These are phyloP conservation scores for Seriola rivoliana DNA, from an alignment of 2,113 vertebrate genomes.

Conservation along the genomic window DNA sequence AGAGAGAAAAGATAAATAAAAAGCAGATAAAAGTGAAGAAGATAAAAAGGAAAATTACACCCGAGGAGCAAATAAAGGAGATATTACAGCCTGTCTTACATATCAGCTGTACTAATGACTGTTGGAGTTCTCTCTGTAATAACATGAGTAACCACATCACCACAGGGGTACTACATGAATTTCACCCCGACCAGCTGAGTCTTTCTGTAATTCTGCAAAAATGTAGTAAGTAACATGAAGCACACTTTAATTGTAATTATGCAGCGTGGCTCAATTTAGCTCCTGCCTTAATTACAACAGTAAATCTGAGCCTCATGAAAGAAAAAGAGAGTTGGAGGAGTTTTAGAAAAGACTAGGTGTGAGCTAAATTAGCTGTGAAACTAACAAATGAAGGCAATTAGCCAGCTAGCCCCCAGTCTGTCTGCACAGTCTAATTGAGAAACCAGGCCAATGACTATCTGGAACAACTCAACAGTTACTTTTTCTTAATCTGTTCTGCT, in stretches of 20 bases:
- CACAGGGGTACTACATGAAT: constrained; percentile 60
- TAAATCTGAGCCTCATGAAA: constrained; percentile 41
- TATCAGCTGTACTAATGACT: constrained; percentile 72
- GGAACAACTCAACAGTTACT: constrained; percentile 63
- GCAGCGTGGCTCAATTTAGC: constrained; percentile 64
- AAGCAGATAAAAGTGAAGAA: constrained; percentile 60
- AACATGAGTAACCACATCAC: constrained; percentile 68
- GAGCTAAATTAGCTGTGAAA: constrained; percentile 82
- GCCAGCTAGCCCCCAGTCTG: constrained; percentile 66
- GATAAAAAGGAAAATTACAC: constrained; percentile 60
- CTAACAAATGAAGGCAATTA: constrained; percentile 85
- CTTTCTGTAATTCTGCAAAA: constrained; percentile 57
- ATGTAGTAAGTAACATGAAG: constrained; percentile 45
- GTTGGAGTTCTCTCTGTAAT: constrained; percentile 61
- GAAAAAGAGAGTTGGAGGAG: constrained; percentile 54
- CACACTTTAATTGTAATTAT: constrained; percentile 62
- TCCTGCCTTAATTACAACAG: constrained; percentile 70
- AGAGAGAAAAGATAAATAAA: constrained; percentile 57
- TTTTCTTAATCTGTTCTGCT: constrained; percentile 60
- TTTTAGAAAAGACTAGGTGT: constrained; percentile 68
- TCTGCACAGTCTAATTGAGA: constrained; percentile 64
- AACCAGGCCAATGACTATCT: constrained; percentile 76
- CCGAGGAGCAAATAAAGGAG: constrained; percentile 56
- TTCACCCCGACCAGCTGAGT: constrained; percentile 59
- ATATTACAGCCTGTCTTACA: constrained; percentile 67